A percentile compares a stretch with the other conserved stretches of the same genome.
These are phyloP conservation scores for Orthonyx spaldingii DNA, from an alignment of 2,113 vertebrate genomes.

Conservation along the genomic window DNA sequence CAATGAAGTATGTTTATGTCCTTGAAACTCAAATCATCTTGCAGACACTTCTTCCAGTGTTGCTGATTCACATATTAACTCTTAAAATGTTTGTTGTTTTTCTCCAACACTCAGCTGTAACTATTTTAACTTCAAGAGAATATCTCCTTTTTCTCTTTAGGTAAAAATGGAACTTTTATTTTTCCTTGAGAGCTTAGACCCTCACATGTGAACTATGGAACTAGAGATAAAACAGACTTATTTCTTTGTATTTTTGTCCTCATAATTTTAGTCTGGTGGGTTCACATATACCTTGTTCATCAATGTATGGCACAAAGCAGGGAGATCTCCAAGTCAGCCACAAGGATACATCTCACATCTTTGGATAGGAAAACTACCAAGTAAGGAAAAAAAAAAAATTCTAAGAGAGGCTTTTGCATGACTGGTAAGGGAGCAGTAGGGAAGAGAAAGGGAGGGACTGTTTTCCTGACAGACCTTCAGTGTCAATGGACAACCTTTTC, in stretches of 20 bases:
- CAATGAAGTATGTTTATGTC: slow-evolving; percentile 40
- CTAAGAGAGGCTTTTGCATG: neutral
- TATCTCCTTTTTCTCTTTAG: neutral
- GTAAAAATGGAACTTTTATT: neutral
- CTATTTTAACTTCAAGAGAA: neutral
- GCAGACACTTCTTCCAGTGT: neutral
- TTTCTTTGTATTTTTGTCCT: neutral
- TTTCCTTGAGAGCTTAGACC: neutral
- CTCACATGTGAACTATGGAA: neutral
- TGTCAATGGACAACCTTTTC: neutral
- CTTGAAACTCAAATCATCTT: slow-evolving; percentile 53
- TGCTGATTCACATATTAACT: slow-evolving; percentile 2
- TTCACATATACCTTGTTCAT: neutral
- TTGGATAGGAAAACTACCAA: neutral
- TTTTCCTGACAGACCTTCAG: neutral
- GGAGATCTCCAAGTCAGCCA: neutral
- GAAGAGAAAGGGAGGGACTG: neutral
- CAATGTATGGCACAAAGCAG: neutral
- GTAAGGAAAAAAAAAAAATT: neutral
- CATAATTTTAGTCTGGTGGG: neutral
- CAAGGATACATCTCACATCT: neutral
- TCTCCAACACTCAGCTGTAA: neutral
- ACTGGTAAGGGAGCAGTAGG: neutral
- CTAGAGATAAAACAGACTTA: neutral
- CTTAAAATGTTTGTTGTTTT: slow-evolving; percentile 6